Conservation (phyloP, 1,140 invertebrate species). For the Drosophila paulistorum region DNA sequence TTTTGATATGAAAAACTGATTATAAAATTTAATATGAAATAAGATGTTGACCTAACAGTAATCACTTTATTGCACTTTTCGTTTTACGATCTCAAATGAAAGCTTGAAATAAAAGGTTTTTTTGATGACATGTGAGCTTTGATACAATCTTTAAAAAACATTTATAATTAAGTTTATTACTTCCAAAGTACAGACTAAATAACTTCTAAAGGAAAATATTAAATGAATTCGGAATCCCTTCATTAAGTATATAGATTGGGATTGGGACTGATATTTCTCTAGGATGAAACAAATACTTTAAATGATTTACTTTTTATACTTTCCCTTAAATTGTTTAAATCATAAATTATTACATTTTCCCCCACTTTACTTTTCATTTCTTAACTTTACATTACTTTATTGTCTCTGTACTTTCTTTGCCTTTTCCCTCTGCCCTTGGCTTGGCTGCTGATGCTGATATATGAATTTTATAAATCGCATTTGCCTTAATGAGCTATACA, state of each 20-base stretch:
- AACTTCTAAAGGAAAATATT: too few relatives aligned
- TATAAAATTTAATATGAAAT: neutral
- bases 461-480: slow-evolving; percentile 35
- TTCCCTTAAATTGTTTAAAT: too few relatives aligned
- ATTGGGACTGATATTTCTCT: too few relatives aligned
- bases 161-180: neutral
- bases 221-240: too few relatives aligned
- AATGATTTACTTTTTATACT: too few relatives aligned
- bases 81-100: slow-evolving; percentile 10
- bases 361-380: neutral
- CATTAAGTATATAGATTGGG: too few relatives aligned
- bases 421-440: neutral
- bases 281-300: too few relatives aligned
- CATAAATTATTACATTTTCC: slow-evolving; percentile 10
- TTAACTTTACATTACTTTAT: slow-evolving; percentile 18
- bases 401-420: slow-evolving; percentile 34
- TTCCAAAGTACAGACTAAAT: too few relatives aligned
- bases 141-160: neutral
- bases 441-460: slow-evolving; percentile 26
- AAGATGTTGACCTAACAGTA: slow-evolving; percentile 3
- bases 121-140: neutral
- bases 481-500: slow-evolving; percentile 3
- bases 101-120: neutral
- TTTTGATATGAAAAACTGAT: neutral
- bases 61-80: slow-evolving; percentile 5